Base-by-base conservation (phyloP, 2,888 invertebrate genomes). In the Iphiclides podalirius region DNA sequence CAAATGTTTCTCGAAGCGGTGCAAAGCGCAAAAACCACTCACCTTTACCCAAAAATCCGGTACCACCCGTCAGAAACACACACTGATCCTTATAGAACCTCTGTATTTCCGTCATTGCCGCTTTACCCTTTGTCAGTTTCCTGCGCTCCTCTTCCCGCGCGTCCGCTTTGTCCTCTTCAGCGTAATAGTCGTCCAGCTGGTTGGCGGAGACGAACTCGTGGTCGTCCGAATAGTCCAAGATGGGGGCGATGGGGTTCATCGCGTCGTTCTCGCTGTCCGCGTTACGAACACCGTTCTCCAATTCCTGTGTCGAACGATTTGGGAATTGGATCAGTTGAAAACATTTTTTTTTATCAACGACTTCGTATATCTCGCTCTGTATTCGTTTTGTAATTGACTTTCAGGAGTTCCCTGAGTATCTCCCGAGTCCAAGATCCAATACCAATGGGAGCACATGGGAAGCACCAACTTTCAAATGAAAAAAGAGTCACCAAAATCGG, bases 21-120 rank as follows among this genome's bases (percentile, higher is more conserved):
- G 53, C 37, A 36, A 59, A 39, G 37, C 43, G 37, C 51, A 64
- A 53, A 43, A 45, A 46, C 45, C 50, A 72, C 86, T 83, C 63
- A 89, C 89, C 87, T 80, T 83, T 88, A 0, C 89, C 89, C 69
- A 89, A 64, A 63, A 88, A 88, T 61, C 88, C 88, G 6, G 85
- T 84, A 4, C 84, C 89, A 12, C 89, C 88, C 0, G 89, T 89
- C 67, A 89, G 60, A 73, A 89, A 79, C 58, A 89, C 79, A 78
- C 80, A 75, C 76, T 87, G 86, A 39, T 79, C 79, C 55, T 66
- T 75, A 62, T 75, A 89, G 66, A 88, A 88, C 57, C 52, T 49
- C 54, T 86, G 85, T 1, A 89, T 81, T 6, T 75, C 77, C 0
- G 86, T 86, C 44, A 56, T 72, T 0, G 66, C 55, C 0, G 72